Evolutionary conservation across 2,888 invertebrate genomes (phyloP), one percentile per base, ranked within the genome.

Genomic region (Hirtodrosophila duncani): DNA sequence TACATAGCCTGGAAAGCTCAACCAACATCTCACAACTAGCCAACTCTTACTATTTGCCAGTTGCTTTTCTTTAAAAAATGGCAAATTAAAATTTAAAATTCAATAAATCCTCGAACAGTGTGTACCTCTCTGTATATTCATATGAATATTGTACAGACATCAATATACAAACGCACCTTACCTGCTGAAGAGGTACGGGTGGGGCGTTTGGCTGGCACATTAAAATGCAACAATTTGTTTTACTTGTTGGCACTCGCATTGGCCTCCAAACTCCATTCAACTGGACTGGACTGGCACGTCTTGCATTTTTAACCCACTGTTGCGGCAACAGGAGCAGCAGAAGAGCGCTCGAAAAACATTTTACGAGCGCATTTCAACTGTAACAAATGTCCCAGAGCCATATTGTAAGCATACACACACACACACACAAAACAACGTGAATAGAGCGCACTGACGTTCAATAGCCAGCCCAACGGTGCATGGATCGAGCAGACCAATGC

Each of bases 321-420:
- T 20, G 16, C 11, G 24, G 7, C 10, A 6, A 10, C 10, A 11
- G 36, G 11, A 36, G 14, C 11, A 23, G 44, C 5, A 34, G 46
- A n/a, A n/a, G 10, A 16, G 26, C 30, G 10, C 27, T 61, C 68
- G 52, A 59, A 71, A 67, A 68, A 60, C 78, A 75, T 75, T 81
- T 75, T 75, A 78, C 81, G 70, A 74, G 81, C 62, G 60, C 71
- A 81, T 81, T 81, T 77, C 77, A 81, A 81, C 77, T 79, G 77
- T 81, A 77, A 77, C 81, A 78, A 77, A 81, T 77, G 81, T 74
- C 79, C 81, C 29, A 43, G 61, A 60, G 79, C 59, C 57, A 58
- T 56, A 56, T 59, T 51, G 31, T 26, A 34, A n/a, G 27, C 14
- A 24, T 26, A 45, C 46, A 41, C 46, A 43, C 37, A 43, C 21